Evolutionary conservation across 2,113 vertebrate genomes (phyloP), one percentile per base, ranked within the genome.

Genomic region (Cettia cetti): DNA sequence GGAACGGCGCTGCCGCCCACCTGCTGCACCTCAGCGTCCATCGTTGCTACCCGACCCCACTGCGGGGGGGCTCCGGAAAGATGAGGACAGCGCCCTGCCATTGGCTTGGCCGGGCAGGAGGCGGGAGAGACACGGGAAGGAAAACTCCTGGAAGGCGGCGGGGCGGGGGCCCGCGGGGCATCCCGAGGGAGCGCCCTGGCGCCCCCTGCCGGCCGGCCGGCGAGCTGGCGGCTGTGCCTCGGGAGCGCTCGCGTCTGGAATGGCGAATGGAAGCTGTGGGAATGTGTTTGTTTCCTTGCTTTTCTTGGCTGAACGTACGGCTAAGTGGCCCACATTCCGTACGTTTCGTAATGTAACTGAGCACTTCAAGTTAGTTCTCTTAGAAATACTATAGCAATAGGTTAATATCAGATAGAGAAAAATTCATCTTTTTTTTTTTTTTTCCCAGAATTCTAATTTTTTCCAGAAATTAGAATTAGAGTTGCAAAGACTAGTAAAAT

Each of bases 241-340:
- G 0, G 61, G 19, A 3, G 5, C 11, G 2, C 10, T 8, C 2
- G 0, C 9, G 0, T 35, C 6, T 8, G 1, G 35, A 2, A 0
- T 2, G 28, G 22, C 2, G 8, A 2, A 0, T 0, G 47, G 26
- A 5, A 2, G 9, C 35, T 8, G 5, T 4, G 33, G 2, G 15
- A 30, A 4, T 15, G 19, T 1, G 28, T 2, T 13, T 4, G 1
- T 28, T n/a, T 24, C 35, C 40, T 30, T 23, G 17, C 10, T 20
- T 60, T 22, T 40, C 49, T 4, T 13, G 24, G 22, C 52, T 24
- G 33, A 30, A 13, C 21, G 0, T 20, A 10, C 2, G 3, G 2
- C 31, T 37, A 2, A 24, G 37, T 6, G 37, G 8, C 15, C 17
- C 37, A 7, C 27, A 1, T 19, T 21, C 27, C 45, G 0, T 11